Base-by-base conservation (phyloP, 2,797 vertebrate species). In the Melanotaenia pygmaea region DNA sequence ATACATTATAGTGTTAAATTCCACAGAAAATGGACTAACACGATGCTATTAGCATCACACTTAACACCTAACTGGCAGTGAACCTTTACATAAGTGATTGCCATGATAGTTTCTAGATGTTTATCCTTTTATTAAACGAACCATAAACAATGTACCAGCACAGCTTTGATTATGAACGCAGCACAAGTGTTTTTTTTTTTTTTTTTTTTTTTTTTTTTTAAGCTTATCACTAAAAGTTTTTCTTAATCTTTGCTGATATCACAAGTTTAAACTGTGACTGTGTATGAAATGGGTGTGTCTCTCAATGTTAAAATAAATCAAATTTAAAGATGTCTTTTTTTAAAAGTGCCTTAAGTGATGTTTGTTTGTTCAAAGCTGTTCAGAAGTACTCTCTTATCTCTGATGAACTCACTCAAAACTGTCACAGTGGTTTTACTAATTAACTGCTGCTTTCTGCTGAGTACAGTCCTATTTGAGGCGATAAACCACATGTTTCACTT, bases 401-500 rank as follows among this genome's bases (percentile, higher is more conserved):
- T 50, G 22, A n/a, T 9, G 1, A 34, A 63, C 18, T 69, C 1
- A 28, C 62, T 37, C 47, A 10, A 74, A 77, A 51, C 20, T 0
- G 5, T 7, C 40, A 24, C 32, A 57, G 24, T 35, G 18, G 7
- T 13, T 35, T 56, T 26, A 56, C 37, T 4, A 59, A 59, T 26
- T 38, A 4, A 28, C 22, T 72, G 18, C 11, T 51, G 38, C 59
- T n/a, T 34, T 24, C 54, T 64, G 47, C 38, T 67, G 26, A 74
- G 28, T 37, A 3, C 34, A 43, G 57, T 63, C 50, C 37, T 62
- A 68, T 70, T 30, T 62, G 24, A 54, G 59, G 50, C 80, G 57
- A 70, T 59, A 40, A 67, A 50, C 63, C 84, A 85, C 74, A 87
- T 83, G 76, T 84, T 78, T 79, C 50, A 50, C 9, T 7, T 34